A percentile compares a stretch with the other conserved stretches of the same genome.
Conservation (phyloP, 2,113 vertebrate genomes). For the Zapus hudsonius region DNA sequence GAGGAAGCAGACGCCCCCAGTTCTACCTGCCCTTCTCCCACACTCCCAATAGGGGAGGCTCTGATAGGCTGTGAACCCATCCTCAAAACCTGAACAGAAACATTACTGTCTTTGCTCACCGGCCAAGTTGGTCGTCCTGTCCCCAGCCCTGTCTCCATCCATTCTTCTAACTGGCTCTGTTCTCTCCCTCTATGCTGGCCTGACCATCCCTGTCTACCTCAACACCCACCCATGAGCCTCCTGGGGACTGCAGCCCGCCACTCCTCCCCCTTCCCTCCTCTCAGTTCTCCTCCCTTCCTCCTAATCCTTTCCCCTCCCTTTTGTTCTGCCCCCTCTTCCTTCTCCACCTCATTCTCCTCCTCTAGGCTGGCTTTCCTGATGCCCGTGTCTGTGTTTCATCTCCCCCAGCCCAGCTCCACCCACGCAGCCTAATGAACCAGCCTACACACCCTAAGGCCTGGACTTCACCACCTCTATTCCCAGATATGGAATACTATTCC, state of each 20-base stretch:
- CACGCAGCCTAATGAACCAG: too few relatives aligned
- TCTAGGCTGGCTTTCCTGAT: background rate
- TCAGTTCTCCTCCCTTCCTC: background rate
- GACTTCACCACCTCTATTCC: background rate
- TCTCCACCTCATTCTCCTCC: background rate
- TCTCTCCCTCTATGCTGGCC: background rate
- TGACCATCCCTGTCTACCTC: background rate
- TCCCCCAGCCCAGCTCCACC: background rate
- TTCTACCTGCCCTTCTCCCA: accelerated
- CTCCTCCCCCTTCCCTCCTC: background rate
- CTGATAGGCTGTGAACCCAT: conserved; percentile 65
- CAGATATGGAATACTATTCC: background rate
- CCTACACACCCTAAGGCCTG: background rate
- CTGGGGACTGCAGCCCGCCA: background rate
- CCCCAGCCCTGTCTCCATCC: background rate
- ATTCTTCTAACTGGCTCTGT: background rate
- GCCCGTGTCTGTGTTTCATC: background rate
- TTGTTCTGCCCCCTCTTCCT: background rate
- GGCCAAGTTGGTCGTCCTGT: background rate
- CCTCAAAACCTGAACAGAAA: conserved; percentile 55
- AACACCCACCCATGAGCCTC: accelerated
- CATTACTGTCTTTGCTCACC: background rate
- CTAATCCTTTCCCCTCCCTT: background rate
- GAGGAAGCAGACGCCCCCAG: background rate
- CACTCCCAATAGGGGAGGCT: background rate